Conservation (phyloP, 2,888 invertebrate species). For the Masnerella sp. region DNA sequence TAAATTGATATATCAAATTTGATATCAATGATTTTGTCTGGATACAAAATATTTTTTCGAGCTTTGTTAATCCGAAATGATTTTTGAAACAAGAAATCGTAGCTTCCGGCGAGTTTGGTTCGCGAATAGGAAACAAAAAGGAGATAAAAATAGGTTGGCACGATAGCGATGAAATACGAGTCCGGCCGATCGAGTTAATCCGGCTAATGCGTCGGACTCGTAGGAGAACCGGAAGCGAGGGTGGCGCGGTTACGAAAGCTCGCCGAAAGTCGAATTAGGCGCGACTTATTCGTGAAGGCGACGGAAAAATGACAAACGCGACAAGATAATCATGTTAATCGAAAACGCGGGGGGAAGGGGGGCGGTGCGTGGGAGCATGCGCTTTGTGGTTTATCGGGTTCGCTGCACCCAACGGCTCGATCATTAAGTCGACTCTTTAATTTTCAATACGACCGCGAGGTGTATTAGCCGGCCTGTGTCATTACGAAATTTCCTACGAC, state of each 20-base stretch:
- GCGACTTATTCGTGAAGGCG: slow-evolving; percentile 18
- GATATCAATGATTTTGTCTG: too few relatives aligned
- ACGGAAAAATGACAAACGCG: slow-evolving; percentile 20
- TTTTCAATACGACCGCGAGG: slow-evolving; percentile 34
- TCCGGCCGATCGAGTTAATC: slow-evolving; percentile 46
- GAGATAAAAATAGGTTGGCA: slow-evolving; percentile 48
- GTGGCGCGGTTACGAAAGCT: slow-evolving; percentile 46
- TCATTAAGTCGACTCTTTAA: slow-evolving; percentile 47
- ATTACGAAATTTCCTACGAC: slow-evolving; percentile 1
- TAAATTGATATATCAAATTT: too few relatives aligned
- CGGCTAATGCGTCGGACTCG: slow-evolving; percentile 37
- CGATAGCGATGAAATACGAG: slow-evolving; percentile 54
- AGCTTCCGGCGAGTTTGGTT: slow-evolving; percentile 17
- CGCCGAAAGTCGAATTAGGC: slow-evolving; percentile 21
- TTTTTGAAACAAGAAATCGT: too few relatives aligned
- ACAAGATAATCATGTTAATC: slow-evolving; percentile 42
- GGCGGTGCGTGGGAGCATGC: slow-evolving; percentile 44
- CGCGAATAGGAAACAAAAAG: slow-evolving; percentile 40
- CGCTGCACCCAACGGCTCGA: slow-evolving; percentile 36
- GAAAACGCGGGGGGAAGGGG: slow-evolving; percentile 12
- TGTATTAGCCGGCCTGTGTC: slow-evolving; percentile 21
- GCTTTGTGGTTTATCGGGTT: slow-evolving; percentile 33
- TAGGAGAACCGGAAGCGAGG: slow-evolving; percentile 55
- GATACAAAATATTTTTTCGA: too few relatives aligned
- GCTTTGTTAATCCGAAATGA: too few relatives aligned